phyloP scores from a whole-genome alignment of 2,797 vertebrate genomes.

The Gymnocypris eckloni region DNA sequence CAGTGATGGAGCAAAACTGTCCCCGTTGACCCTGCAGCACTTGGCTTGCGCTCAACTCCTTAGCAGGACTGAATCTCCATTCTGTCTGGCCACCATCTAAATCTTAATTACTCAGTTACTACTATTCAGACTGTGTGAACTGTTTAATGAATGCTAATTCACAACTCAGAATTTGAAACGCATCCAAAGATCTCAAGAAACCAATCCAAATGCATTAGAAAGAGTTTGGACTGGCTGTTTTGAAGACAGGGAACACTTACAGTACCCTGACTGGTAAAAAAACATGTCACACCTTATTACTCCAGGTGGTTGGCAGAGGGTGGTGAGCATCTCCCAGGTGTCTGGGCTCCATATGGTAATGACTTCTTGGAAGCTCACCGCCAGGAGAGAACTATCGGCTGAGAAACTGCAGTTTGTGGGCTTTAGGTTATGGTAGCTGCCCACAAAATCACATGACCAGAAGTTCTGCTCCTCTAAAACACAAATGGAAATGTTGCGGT shows the following conservation, averaged over 20 bases:
- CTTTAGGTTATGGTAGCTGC: constrained; percentile 87
- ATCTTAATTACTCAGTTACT: constrained; percentile 8
- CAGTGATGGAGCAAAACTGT: not conserved
- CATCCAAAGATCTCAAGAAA: not conserved
- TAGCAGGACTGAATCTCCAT: not conserved
- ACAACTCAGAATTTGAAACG: not conserved
- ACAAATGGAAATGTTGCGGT: constrained; percentile 26
- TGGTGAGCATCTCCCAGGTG: constrained; percentile 91
- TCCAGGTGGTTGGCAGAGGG: constrained; percentile 92
- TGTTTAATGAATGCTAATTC: not conserved
- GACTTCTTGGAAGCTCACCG: constrained; percentile 88
- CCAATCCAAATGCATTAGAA: not conserved
- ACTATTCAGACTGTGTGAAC: not conserved
- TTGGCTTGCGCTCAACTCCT: constrained; percentile 8
- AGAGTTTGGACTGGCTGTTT: not conserved
- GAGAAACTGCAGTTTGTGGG: constrained; percentile 90
- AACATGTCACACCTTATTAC: constrained; percentile 80
- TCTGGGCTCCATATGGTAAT: constrained; percentile 89
- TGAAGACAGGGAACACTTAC: not conserved
- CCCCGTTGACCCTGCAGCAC: constrained; percentile 1
- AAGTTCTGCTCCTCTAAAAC: constrained; percentile 76
- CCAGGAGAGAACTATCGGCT: constrained; percentile 91
- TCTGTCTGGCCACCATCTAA: not conserved
- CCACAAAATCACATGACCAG: constrained; percentile 95
- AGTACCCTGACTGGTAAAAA: not conserved